These are phyloP conservation scores for Dexiosoma caninum DNA, from an alignment of 2,888 invertebrate genomes.

Conservation along the genomic window DNA sequence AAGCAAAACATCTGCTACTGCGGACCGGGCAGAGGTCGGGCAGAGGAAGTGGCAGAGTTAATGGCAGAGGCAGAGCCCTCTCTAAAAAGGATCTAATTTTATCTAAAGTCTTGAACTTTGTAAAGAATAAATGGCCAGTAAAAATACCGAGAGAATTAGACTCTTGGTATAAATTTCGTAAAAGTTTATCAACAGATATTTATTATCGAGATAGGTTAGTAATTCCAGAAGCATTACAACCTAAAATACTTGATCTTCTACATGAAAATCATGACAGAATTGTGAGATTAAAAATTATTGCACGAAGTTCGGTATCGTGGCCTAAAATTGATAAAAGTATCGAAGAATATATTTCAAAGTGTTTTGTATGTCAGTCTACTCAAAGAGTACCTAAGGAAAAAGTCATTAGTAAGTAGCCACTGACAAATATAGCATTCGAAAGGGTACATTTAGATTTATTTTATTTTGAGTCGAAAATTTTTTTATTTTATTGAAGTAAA, in stretches of 20 bases:
- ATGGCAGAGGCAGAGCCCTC: too few species aligned
- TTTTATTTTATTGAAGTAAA: constrained; percentile 37
- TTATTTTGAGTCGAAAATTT: constrained; percentile 22
- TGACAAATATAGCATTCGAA: constrained; percentile 29
- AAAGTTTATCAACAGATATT: constrained; percentile 15
- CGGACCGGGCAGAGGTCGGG: too few species aligned
- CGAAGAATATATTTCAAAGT: constrained; percentile 7
- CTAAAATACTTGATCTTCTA: not conserved
- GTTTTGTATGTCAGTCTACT: constrained; percentile 2
- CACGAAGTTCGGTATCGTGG: constrained; percentile 24
- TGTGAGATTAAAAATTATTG: not conserved
- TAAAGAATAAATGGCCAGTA: not conserved
- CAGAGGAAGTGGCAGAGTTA: too few species aligned
- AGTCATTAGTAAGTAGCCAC: not conserved
- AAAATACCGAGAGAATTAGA: not conserved
- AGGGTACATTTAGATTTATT: constrained; percentile 53
- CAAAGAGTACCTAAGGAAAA: constrained; percentile 6
- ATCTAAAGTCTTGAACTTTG: not conserved
- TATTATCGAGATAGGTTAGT: constrained; percentile 19
- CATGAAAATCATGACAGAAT: constrained; percentile 19
- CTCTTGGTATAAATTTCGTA: not conserved
- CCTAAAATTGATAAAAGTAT: constrained; percentile 13
- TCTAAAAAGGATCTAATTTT: too few species aligned
- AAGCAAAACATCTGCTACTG: too few species aligned
- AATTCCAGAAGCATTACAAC: not conserved